A percentile compares a stretch with the other conserved stretches of the same genome.
Conservation (phyloP, 1,140 invertebrate genomes). For the Drosophila seguyi region DNA sequence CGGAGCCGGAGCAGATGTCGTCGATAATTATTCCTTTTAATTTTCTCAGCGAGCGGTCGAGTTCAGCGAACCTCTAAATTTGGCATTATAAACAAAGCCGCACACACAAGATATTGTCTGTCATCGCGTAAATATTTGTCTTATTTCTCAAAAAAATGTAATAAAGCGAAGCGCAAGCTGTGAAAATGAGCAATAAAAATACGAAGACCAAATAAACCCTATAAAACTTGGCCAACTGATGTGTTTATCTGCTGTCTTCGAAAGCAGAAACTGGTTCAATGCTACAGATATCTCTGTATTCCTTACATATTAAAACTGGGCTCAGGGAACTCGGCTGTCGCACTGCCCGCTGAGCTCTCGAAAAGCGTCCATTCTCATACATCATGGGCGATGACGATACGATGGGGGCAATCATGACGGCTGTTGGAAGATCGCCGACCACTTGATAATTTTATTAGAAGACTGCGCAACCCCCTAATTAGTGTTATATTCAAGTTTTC, state of each 20-base stretch:
- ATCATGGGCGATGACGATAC: slow-evolving; percentile 46
- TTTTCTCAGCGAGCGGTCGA: slow-evolving; percentile 5
- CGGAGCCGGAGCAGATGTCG: slow-evolving; percentile 12
- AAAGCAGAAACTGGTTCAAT: slow-evolving; percentile 29
- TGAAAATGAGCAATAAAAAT: slow-evolving; percentile 70
- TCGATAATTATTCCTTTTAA: slow-evolving; percentile 11
- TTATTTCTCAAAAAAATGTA: slow-evolving; percentile 24
- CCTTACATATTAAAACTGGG: slow-evolving; percentile 31
- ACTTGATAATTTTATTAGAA: slow-evolving; percentile 71
- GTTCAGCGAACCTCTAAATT: slow-evolving; percentile 41
- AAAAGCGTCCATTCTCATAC: slow-evolving; percentile 50
- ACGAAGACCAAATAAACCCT: slow-evolving; percentile 32
- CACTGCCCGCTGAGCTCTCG: slow-evolving; percentile 42
- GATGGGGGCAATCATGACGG: slow-evolving; percentile 14
- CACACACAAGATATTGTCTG: slow-evolving; percentile 29
- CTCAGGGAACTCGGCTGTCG: slow-evolving; percentile 6
- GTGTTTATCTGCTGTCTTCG: slow-evolving; percentile 38
- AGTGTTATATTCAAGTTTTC: slow-evolving; percentile 54
- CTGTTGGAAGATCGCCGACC: slow-evolving; percentile 39
- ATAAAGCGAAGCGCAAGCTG: slow-evolving; percentile 54
- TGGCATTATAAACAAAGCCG: slow-evolving; percentile 43
- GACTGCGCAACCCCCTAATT: slow-evolving; percentile 62
- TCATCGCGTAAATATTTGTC: slow-evolving; percentile 36
- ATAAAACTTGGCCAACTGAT: slow-evolving; percentile 58
- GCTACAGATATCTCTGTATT: slow-evolving; percentile 38